Percentiles rank a stretch among this genome's conserved stretches.
Evolutionary conservation across 53 echinoderm and acorn worm species (phyloP).

Genomic region (Stichopus horrens): DNA sequence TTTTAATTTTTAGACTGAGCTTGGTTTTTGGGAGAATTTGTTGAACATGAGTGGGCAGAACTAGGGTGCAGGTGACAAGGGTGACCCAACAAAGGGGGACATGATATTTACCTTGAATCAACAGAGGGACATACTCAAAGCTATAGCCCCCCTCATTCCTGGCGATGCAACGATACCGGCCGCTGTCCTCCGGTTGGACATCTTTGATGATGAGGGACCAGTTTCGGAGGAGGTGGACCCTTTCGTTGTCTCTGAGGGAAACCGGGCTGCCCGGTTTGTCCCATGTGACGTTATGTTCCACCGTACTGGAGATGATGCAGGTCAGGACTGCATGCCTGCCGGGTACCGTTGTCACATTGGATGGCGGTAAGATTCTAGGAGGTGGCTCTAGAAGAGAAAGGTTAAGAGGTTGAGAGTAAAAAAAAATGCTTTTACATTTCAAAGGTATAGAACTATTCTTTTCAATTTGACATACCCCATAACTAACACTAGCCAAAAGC

Average conservation of each 20-base stretch:
- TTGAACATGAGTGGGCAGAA: no score
- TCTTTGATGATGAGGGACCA: constrained; percentile 70
- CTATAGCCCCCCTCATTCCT: constrained; percentile 81
- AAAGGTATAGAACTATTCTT: no score
- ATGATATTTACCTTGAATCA: constrained; percentile 72
- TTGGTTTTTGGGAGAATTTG: no score
- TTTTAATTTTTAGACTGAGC: no score
- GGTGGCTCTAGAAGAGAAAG: constrained; percentile 70
- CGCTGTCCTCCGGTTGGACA: constrained; percentile 66
- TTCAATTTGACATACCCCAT: no score
- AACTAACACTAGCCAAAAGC: no score
- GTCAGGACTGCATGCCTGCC: constrained; percentile 71
- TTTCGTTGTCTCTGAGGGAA: constrained; percentile 67
- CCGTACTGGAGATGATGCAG: constrained; percentile 75
- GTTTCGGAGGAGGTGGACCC: constrained; percentile 65
- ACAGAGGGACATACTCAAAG: constrained; percentile 64
- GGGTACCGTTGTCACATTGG: constrained; percentile 75
- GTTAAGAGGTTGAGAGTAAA: neutral
- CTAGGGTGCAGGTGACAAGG: no score
- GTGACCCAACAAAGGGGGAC: neutral
- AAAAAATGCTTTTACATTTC: neutral
- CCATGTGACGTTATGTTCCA: constrained; percentile 91
- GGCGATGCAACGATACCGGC: constrained; percentile 74
- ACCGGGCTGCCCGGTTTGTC: constrained; percentile 73
- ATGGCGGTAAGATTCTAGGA: constrained; percentile 63